phyloP scores from a whole-genome alignment of 2,888 invertebrate genomes.

The Caradrina clavipalpis region DNA sequence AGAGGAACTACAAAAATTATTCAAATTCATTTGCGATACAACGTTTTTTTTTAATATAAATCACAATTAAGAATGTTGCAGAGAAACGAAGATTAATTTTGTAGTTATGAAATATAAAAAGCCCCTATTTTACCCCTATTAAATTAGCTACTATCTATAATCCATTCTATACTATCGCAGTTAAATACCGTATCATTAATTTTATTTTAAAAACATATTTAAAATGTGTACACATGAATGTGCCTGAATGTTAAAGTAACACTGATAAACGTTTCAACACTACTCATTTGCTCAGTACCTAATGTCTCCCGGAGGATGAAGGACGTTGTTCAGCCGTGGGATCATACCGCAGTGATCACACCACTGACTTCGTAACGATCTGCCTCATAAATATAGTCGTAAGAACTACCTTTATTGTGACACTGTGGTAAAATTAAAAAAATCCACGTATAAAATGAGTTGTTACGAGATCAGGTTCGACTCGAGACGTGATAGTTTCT shows the following conservation, averaged over 20 bases:
- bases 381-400: conserved; percentile 43
- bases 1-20: conserved; percentile 72
- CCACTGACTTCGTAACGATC: conserved; percentile 26
- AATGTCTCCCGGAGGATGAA: not conserved
- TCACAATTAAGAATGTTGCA: conserved; percentile 70
- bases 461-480: conserved; percentile 59
- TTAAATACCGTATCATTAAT: conserved; percentile 78
- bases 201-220: conserved; percentile 66
- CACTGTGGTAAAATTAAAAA: conserved; percentile 42
- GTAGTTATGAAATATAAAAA: conserved; percentile 73
- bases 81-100: conserved; percentile 55
- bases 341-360: conserved; percentile 24
- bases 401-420: conserved; percentile 46
- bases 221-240: conserved; percentile 59
- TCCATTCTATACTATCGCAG: conserved; percentile 84
- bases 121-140: conserved; percentile 86
- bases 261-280: conserved; percentile 52
- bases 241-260: conserved; percentile 60
- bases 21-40: conserved; percentile 66
- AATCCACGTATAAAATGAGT: conserved; percentile 49
- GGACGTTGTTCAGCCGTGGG: conserved; percentile 20
- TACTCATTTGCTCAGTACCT: conserved; percentile 7
- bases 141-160: conserved; percentile 86
- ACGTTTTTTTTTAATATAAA: conserved; percentile 59
- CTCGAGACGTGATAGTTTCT: conserved; percentile 44